Base-by-base conservation (phyloP, 2,113 vertebrate genomes). In the Neogobius melanostomus region DNA sequence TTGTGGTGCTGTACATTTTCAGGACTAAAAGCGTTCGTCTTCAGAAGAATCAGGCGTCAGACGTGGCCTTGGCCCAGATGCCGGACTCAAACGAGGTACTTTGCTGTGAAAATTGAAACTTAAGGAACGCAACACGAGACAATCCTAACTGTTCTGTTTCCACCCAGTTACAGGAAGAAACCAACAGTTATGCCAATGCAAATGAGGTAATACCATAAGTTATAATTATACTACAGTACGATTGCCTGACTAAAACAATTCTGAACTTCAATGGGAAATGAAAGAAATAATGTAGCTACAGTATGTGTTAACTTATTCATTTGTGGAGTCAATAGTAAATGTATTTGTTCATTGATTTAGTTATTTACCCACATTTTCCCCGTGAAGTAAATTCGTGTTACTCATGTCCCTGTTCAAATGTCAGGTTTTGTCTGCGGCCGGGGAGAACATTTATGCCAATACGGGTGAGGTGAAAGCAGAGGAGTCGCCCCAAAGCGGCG, bases 1-100 rank as follows among this genome's bases (percentile, higher is more conserved):
- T 9, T 57, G 28, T 11, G 11, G 11, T 42, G 11, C 6, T 45
- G 4, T 42, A 65, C 1, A 48, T 66, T 67, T 71, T 45, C 62
- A 85, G 83, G 66, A 2, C 21, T 75, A 76, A 44, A 42, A 2
- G 43, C 15, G 6, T 60, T 44, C 36, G 36, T 43, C 36, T 43
- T 14, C 42, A 28, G 1, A 48, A 49, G 48, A 6, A 8, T 68
- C 59, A 64, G 49, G 1, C 5, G 5, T 11, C 11, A n/a, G 56
- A 17, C 10, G 36, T 17, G 47, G 10, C 49, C 1, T 2, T 17
- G 53, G 62, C 11, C 53, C 65, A 69, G 61, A 43, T 15, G 49
- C 11, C 2, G 43, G 43, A 66, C 2, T 44, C 9, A 66, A 59
- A 71, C 14, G 53, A 73, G 77, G 80, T 82, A 77, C 15, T 17